Evolutionary conservation across 2,888 invertebrate species (phyloP).

Genomic region (Tipula lateralis): DNA sequence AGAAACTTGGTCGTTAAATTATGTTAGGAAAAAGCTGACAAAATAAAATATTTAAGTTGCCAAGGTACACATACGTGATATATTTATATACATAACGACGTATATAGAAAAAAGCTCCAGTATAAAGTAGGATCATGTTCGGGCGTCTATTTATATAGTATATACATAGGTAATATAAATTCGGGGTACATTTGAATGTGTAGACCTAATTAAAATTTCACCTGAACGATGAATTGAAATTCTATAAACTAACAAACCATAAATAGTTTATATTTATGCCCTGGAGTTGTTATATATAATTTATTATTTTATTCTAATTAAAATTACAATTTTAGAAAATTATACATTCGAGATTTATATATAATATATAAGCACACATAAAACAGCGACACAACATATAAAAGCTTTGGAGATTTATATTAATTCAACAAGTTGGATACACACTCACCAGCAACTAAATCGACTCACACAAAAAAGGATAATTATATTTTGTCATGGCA

Average conservation of each 20-base stretch:
- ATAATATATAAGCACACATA: neutral
- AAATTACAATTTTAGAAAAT: neutral
- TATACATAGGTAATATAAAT: neutral
- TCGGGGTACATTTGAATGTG: neutral
- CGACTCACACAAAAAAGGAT: too few relatives aligned
- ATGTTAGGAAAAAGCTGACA: neutral
- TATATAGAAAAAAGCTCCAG: neutral
- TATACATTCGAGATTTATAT: neutral
- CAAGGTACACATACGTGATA: neutral
- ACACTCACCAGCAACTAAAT: too few relatives aligned
- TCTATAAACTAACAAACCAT: neutral
- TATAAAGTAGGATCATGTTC: neutral
- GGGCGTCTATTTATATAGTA: neutral
- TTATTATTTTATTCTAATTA: neutral
- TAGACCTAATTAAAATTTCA: neutral
- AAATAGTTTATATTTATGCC: neutral
- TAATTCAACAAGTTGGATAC: neutral
- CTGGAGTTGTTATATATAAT: neutral
- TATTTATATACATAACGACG: neutral
- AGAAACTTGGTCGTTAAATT: neutral
- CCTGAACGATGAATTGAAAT: neutral
- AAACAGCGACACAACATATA: neutral
- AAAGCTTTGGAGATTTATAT: neutral
- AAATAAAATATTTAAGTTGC: neutral
- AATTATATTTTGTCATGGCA: too few relatives aligned